Percentiles rank a stretch among this genome's conserved stretches.
Conservation (phyloP, 2,797 vertebrate species). For the Pseudochirops cupreus region DNA sequence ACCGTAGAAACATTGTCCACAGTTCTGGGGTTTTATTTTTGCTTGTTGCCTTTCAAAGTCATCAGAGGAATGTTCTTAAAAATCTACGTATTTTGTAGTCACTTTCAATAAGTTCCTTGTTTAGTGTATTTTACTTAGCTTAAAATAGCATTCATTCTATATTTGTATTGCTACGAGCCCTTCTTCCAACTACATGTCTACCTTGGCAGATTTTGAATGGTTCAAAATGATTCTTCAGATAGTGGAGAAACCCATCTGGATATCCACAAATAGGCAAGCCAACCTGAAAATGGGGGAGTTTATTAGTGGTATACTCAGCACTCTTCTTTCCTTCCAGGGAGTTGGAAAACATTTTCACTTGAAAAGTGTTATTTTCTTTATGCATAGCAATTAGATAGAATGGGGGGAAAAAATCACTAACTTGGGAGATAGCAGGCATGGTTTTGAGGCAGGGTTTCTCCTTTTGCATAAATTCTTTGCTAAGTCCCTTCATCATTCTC, state of each 20-base stretch:
- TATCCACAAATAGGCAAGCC: background rate
- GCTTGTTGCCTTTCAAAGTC: background rate
- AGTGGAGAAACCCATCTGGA: background rate
- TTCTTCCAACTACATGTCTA: background rate
- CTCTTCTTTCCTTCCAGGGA: background rate
- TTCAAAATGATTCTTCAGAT: background rate
- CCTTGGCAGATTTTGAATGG: background rate
- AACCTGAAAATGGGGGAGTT: background rate
- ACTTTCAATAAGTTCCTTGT: background rate
- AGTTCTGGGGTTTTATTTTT: background rate
- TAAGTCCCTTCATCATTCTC: background rate
- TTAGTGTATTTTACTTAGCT: slow-evolving; percentile 1
- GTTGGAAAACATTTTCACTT: background rate
- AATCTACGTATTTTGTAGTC: background rate
- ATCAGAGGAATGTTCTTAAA: background rate
- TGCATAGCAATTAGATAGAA: background rate
- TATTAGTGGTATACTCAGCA: background rate
- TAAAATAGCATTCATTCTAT: background rate
- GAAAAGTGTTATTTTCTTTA: background rate
- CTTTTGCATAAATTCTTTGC: background rate
- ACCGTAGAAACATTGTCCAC: background rate
- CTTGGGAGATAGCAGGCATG: background rate
- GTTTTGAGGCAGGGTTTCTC: background rate
- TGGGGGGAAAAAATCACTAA: background rate
- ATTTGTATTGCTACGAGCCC: background rate